phyloP scores from a whole-genome alignment of 2,888 invertebrate genomes.

The Acrobasis suavella region DNA sequence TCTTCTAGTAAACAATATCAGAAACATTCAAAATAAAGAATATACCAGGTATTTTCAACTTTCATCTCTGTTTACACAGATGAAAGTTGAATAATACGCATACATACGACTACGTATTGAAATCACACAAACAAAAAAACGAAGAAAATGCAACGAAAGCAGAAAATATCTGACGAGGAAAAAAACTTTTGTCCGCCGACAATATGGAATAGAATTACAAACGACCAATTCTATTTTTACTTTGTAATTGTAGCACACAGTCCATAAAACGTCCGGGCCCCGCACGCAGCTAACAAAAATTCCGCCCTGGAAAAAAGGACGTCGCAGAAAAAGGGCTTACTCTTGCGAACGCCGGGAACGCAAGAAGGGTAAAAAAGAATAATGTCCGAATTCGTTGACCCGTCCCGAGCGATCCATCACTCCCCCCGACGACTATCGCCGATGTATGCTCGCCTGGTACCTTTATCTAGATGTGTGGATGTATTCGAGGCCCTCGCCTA shows the following conservation, averaged over 20 bases:
- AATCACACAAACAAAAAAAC: constrained; percentile 10
- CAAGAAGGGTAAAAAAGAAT: constrained; percentile 84
- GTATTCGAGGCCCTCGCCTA: constrained; percentile 61
- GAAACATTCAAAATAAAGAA: no score
- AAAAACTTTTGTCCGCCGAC: constrained; percentile 54
- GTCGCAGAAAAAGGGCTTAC: constrained; percentile 81
- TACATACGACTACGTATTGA: no score
- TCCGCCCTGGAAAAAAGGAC: constrained; percentile 74
- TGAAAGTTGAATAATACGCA: no score
- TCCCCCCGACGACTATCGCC: constrained; percentile 74
- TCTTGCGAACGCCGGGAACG: constrained; percentile 73
- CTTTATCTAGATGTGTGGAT: constrained; percentile 73
- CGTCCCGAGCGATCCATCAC: constrained; percentile 83
- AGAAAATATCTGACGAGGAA: constrained; percentile 38
- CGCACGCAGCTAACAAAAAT: constrained; percentile 66
- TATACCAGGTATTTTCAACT: background rate
- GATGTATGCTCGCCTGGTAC: constrained; percentile 58
- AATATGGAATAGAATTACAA: constrained; percentile 71
- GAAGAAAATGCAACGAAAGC: constrained; percentile 35
- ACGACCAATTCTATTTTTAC: constrained; percentile 77
- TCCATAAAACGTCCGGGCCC: constrained; percentile 73
- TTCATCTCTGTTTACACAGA: no score
- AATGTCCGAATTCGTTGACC: constrained; percentile 84
- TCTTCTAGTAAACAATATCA: no score
- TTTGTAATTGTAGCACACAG: constrained; percentile 78